Conservation (phyloP, 1,140 invertebrate genomes). For the Antheraea mylitta region DNA sequence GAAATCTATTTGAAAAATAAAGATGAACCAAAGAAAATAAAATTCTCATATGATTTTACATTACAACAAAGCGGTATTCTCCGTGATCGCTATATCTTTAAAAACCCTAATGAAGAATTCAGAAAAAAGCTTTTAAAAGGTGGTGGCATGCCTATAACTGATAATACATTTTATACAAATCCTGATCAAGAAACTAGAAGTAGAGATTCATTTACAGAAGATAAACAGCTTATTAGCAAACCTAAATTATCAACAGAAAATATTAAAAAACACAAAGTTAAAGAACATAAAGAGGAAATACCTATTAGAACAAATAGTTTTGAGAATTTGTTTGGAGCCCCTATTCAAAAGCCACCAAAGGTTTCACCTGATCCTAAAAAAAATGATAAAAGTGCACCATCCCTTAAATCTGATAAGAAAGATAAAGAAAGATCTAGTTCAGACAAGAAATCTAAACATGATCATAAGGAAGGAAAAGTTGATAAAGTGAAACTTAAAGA, state of each 20-base stretch:
- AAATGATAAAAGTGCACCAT: constrained; percentile 78
- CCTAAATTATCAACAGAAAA: constrained; percentile 82
- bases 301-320: constrained; percentile 84
- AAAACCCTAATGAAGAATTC: constrained; percentile 94
- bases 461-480: constrained; percentile 77
- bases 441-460: constrained; percentile 82
- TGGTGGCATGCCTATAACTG: constrained; percentile 82
- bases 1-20: constrained; percentile 95
- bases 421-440: constrained; percentile 79
- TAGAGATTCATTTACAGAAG: constrained; percentile 75
- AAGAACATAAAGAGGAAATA: constrained; percentile 82
- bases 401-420: constrained; percentile 80
- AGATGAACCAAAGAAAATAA: constrained; percentile 93
- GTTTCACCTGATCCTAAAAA: constrained; percentile 83
- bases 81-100: constrained; percentile 87
- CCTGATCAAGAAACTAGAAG: constrained; percentile 74
- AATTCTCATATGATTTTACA: constrained; percentile 92
- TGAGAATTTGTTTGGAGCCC: constrained; percentile 88
- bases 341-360: constrained; percentile 86
- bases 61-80: constrained; percentile 88
- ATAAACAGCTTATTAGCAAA: constrained; percentile 82
- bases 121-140: constrained; percentile 91
- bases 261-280: constrained; percentile 84
- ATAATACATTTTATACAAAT: constrained; percentile 68
- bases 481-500: constrained; percentile 79